phyloP scores from a whole-genome alignment of 2,888 invertebrate species.

The Sinelater perroti region DNA sequence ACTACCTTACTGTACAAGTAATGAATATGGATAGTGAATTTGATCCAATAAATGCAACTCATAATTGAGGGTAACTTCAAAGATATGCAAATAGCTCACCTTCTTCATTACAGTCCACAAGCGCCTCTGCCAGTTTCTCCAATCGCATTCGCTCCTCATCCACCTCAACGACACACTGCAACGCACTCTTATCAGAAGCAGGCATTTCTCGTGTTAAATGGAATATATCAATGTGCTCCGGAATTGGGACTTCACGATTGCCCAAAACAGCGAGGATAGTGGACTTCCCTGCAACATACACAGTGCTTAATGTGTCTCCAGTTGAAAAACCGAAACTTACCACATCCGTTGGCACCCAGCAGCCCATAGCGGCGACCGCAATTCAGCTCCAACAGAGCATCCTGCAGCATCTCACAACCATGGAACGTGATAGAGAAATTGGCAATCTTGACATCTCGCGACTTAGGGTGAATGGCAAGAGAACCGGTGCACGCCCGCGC shows the following conservation, averaged over 20 bases:
- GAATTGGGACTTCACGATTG: slow-evolving; percentile 94
- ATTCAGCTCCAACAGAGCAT: slow-evolving; percentile 96
- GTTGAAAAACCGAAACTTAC: slow-evolving; percentile 62
- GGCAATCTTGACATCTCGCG: slow-evolving; percentile 95
- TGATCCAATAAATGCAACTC: too few species aligned
- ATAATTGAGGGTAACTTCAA: too few species aligned
- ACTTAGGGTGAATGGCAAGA: slow-evolving; percentile 92
- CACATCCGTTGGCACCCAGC: slow-evolving; percentile 97
- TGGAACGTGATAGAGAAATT: slow-evolving; percentile 98
- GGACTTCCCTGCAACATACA: slow-evolving; percentile 77
- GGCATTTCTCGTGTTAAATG: slow-evolving; percentile 97
- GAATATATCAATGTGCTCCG: slow-evolving; percentile 97
- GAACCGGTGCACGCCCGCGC: slow-evolving; percentile 95
- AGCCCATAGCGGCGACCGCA: slow-evolving; percentile 94
- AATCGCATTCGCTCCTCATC: slow-evolving; percentile 91
- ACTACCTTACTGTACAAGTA: too few species aligned
- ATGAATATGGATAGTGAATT: too few species aligned
- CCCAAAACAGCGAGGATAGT: slow-evolving; percentile 92
- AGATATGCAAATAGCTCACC: too few species aligned
- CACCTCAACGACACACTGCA: slow-evolving; percentile 98
- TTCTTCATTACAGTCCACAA: slow-evolving; percentile 87
- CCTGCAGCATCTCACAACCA: slow-evolving; percentile 94
- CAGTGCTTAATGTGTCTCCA: neutral
- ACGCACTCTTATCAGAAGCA: slow-evolving; percentile 95
- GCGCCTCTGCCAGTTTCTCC: slow-evolving; percentile 90